phyloP scores from a whole-genome alignment of 1,140 invertebrate species.

The Sarcophaga bullata region DNA sequence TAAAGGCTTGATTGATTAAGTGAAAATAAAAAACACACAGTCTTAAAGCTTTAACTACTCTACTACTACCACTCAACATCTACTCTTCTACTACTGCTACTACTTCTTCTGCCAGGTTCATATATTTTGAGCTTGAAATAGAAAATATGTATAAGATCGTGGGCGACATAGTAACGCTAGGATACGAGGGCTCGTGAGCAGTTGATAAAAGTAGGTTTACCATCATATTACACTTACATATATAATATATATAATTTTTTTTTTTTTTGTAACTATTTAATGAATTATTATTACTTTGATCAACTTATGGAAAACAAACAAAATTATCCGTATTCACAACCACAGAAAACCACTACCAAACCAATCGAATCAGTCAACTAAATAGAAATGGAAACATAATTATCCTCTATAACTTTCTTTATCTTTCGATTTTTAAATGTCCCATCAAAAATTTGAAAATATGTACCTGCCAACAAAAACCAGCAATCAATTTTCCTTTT shows the following conservation, averaged over 20 bases:
- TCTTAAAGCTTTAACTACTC: slow-evolving; percentile 19
- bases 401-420: neutral
- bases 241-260: neutral
- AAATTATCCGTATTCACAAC: slow-evolving; percentile 28
- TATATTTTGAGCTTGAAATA: slow-evolving; percentile 29
- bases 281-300: neutral
- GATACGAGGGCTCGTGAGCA: slow-evolving; percentile 62
- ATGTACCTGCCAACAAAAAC: neutral
- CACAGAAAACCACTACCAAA: slow-evolving; percentile 30
- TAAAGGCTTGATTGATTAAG: slow-evolving; percentile 15
- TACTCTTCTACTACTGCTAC: slow-evolving; percentile 29
- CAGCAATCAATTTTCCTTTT: neutral
- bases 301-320: neutral
- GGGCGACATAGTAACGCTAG: slow-evolving; percentile 32
- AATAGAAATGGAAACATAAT: neutral
- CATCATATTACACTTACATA: slow-evolving; percentile 32
- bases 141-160: slow-evolving; percentile 6
- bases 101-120: slow-evolving; percentile 32
- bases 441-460: neutral
- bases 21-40: slow-evolving; percentile 25
- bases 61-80: slow-evolving; percentile 33
- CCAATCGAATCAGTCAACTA: neutral
- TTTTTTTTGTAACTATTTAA: neutral
- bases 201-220: slow-evolving; percentile 61
- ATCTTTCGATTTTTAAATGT: neutral